phyloP scores from a whole-genome alignment of 2,797 vertebrate genomes.

The Enteromius radiatus region DNA sequence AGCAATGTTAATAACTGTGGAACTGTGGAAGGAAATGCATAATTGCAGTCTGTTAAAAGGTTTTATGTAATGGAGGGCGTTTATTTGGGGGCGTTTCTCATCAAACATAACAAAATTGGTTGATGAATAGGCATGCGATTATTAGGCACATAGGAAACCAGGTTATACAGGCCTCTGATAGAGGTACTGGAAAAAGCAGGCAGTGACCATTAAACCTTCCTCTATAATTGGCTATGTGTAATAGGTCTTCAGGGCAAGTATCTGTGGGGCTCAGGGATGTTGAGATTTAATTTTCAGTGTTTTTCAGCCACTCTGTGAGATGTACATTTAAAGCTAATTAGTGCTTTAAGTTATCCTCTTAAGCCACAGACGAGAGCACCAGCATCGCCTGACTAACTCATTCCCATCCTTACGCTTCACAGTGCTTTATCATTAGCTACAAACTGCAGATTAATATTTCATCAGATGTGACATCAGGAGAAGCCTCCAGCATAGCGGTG shows the following conservation, averaged over 20 bases:
- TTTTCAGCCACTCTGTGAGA: constrained; percentile 72
- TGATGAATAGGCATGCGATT: neutral
- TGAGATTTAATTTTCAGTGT: constrained; percentile 72
- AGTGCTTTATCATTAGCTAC: constrained; percentile 77
- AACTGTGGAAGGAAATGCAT: too few relatives aligned
- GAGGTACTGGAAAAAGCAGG: constrained; percentile 11
- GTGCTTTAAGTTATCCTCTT: constrained; percentile 70
- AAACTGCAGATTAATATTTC: constrained; percentile 79
- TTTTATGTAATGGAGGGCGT: neutral
- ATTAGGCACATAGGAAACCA: constrained; percentile 11
- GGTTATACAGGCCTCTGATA: neutral
- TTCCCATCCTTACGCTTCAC: constrained; percentile 71
- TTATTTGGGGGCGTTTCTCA: neutral
- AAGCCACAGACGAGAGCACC: constrained; percentile 68
- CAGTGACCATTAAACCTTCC: neutral
- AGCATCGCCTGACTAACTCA: constrained; percentile 65
- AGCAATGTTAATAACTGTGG: too few relatives aligned
- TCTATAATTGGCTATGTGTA: constrained; percentile 61
- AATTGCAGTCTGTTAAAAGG: too few relatives aligned
- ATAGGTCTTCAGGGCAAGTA: constrained; percentile 66
- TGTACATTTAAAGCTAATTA: constrained; percentile 77
- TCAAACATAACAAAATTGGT: neutral
- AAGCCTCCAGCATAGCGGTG: constrained; percentile 66
- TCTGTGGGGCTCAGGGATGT: constrained; percentile 68
- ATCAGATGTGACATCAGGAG: constrained; percentile 72